Conservation (phyloP, 2,797 vertebrate species). For the Karalla daura region DNA sequence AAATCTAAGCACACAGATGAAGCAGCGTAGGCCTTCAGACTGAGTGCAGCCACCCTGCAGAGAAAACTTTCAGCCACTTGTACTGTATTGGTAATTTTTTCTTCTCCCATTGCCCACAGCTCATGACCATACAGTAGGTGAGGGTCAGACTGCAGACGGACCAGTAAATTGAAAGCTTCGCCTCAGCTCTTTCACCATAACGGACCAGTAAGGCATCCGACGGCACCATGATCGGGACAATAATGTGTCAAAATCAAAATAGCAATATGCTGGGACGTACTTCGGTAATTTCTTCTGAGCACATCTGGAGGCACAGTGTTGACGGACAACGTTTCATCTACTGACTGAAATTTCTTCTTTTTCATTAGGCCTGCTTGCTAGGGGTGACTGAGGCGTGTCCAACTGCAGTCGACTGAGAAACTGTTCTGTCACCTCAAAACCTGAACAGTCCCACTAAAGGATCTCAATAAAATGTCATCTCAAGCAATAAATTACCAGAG, state of each 20-base stretch:
- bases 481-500: neutral
- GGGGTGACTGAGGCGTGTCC: slow-evolving; percentile 4
- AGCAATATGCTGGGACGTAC: neutral
- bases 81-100: no score
- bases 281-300: slow-evolving; percentile 5
- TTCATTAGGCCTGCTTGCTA: slow-evolving; percentile 9
- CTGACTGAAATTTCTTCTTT: slow-evolving; percentile 11
- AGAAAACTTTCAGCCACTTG: no score
- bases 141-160: no score
- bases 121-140: no score
- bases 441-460: neutral
- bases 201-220: no score
- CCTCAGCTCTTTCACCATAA: no score
- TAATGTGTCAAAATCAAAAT: slow-evolving; percentile 22
- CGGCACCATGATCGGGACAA: no score
- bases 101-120: no score
- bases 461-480: neutral
- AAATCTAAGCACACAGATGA: no score
- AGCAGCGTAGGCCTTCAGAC: no score
- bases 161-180: no score
- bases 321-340: slow-evolving; percentile 18
- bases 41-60: no score
- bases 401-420: slow-evolving; percentile 22
- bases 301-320: slow-evolving; percentile 17
- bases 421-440: slow-evolving; percentile 20